A percentile compares a stretch with the other conserved stretches of the same genome.
These are phyloP conservation scores for Parauchenoglanis punctatus DNA, from an alignment of 2,797 vertebrate species.

Conservation along the genomic window DNA sequence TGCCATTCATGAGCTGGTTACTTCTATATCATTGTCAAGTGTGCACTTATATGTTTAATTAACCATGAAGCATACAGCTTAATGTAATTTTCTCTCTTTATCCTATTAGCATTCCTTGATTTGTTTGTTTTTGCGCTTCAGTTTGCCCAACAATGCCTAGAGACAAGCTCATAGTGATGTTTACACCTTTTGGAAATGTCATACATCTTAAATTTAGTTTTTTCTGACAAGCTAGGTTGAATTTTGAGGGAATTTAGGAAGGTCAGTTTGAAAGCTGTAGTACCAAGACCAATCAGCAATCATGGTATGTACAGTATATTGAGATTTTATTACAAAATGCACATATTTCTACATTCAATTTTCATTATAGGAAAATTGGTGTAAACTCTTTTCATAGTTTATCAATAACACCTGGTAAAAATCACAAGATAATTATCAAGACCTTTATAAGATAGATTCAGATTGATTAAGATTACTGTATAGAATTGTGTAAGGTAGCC, in stretches of 20 bases:
- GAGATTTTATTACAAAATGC: not conserved
- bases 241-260: not conserved
- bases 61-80: conserved; percentile 40
- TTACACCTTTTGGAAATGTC: not conserved
- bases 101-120: conserved; percentile 30
- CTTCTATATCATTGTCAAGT: conserved; percentile 59
- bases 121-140: conserved; percentile 7
- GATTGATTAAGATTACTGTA: not conserved
- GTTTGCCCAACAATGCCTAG: not conserved
- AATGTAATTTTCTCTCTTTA: conserved; percentile 42
- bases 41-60: conserved; percentile 53
- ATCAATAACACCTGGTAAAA: not conserved
- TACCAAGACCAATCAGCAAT: not conserved
- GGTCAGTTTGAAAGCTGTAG: not conserved
- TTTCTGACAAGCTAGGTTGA: not conserved
- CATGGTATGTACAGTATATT: not conserved
- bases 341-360: not conserved
- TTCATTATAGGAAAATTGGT: not conserved
- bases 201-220: not conserved
- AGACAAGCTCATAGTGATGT: not conserved
- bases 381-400: not conserved
- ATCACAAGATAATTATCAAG: not conserved
- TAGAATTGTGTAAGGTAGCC: not conserved
- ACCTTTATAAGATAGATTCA: not conserved
- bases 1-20: conserved; percentile 61